Evolutionary conservation across 2,113 vertebrate species (phyloP).

Genomic region (Anoplopoma fimbria): DNA sequence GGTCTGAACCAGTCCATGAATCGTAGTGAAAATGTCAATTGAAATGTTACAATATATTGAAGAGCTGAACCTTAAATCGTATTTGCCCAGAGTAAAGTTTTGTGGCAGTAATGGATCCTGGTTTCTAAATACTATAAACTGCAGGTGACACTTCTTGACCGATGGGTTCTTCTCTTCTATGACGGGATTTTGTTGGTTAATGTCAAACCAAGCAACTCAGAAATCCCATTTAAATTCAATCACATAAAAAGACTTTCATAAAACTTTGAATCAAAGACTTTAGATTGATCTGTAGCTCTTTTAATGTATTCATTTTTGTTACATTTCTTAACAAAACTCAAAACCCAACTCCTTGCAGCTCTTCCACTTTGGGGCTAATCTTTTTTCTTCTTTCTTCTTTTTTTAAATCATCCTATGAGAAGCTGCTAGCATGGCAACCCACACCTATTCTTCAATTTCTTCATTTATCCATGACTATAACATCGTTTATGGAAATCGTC

Average conservation of each 20-base stretch:
- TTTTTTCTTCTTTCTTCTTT: not conserved
- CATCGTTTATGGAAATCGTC: not conserved
- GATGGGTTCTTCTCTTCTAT: not conserved
- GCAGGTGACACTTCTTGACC: not conserved
- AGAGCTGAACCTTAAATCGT: not conserved
- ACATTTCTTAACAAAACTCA: not conserved
- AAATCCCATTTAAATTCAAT: not conserved
- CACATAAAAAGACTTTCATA: not conserved
- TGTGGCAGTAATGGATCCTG: not conserved
- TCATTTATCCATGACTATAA: not conserved
- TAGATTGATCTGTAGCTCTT: not conserved
- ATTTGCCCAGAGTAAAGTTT: not conserved
- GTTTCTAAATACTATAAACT: not conserved
- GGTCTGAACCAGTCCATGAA: not conserved
- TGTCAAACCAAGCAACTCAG: not conserved
- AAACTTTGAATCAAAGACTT: not conserved
- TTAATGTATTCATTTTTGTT: not conserved
- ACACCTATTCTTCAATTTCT: no score
- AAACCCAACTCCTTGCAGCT: not conserved
- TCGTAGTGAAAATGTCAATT: slow-evolving; percentile 12
- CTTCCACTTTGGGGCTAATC: not conserved
- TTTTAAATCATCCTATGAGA: not conserved
- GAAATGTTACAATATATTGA: no score
- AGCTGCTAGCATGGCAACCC: no score
- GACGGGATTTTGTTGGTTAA: slow-evolving; percentile 19